Conservation (phyloP, 2,797 vertebrate species). For the Smutsia gigantea region DNA sequence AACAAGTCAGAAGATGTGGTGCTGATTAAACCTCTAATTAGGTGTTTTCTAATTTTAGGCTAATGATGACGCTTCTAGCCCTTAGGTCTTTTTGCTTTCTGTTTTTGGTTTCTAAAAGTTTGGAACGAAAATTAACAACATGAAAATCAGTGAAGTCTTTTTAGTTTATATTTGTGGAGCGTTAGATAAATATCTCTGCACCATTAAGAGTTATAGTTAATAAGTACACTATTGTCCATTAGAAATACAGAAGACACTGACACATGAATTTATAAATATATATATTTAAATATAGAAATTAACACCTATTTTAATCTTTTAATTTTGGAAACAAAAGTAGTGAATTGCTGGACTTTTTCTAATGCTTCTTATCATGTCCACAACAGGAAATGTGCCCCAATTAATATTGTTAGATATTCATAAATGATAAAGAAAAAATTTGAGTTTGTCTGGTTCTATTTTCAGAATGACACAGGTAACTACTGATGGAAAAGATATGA, state of each 20-base stretch:
- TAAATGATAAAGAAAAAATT: constrained; percentile 80
- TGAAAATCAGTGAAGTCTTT: background rate
- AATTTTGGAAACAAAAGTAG: constrained; percentile 74
- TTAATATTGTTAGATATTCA: constrained; percentile 82
- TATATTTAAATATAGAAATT: constrained; percentile 77
- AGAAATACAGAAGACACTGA: background rate
- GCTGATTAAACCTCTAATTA: constrained; percentile 57
- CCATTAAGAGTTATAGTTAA: background rate
- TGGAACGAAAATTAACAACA: constrained; percentile 4
- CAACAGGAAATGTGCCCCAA: constrained; percentile 79
- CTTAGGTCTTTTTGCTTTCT: constrained; percentile 12
- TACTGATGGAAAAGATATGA: background rate
- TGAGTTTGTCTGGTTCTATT: constrained; percentile 23
- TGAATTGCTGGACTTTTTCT: constrained; percentile 79
- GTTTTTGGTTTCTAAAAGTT: constrained; percentile 40
- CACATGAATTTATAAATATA: background rate
- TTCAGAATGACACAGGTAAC: constrained; percentile 52
- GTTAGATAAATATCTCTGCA: background rate
- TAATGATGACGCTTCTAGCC: constrained; percentile 25
- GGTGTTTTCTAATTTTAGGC: constrained; percentile 43
- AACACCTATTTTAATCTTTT: constrained; percentile 80
- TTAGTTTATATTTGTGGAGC: background rate
- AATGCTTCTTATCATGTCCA: constrained; percentile 82
- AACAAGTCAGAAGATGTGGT: background rate
- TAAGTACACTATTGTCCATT: background rate